Evolutionary conservation across 2,113 vertebrate genomes (phyloP).

Genomic region (Fregetta grallaria): DNA sequence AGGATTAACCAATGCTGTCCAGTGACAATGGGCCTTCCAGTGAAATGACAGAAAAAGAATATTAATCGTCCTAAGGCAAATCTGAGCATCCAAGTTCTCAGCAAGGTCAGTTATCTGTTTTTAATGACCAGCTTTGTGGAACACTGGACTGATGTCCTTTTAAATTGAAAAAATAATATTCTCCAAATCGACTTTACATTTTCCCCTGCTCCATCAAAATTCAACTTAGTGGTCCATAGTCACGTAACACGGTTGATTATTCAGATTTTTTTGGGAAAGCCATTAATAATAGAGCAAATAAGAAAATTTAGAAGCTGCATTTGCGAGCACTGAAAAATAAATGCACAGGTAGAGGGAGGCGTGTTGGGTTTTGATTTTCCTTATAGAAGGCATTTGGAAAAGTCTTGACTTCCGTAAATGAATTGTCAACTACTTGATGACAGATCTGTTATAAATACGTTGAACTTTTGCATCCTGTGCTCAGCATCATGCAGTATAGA

Average conservation of each 20-base stretch:
- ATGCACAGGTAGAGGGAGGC: neutral
- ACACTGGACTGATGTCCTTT: neutral
- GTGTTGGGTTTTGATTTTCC: neutral
- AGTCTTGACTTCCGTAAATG: neutral
- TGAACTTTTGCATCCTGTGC: neutral
- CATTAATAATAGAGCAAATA: neutral
- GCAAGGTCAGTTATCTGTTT: neutral
- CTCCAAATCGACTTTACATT: neutral
- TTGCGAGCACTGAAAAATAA: neutral
- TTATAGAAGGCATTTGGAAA: neutral
- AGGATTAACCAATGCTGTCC: neutral
- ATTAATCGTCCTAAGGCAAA: neutral
- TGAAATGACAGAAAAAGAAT: neutral
- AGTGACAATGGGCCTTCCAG: neutral
- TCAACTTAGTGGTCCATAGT: neutral
- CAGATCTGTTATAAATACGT: neutral
- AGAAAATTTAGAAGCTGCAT: neutral
- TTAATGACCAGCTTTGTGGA: neutral
- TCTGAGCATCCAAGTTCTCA: neutral
- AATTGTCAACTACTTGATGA: neutral
- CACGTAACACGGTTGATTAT: neutral
- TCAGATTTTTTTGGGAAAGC: accelerated
- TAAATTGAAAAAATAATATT: neutral
- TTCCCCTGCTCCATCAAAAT: neutral
- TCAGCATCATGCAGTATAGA: neutral